Evolutionary conservation across 2,888 invertebrate species (phyloP).

Genomic region (Conops quadrifasciatus): DNA sequence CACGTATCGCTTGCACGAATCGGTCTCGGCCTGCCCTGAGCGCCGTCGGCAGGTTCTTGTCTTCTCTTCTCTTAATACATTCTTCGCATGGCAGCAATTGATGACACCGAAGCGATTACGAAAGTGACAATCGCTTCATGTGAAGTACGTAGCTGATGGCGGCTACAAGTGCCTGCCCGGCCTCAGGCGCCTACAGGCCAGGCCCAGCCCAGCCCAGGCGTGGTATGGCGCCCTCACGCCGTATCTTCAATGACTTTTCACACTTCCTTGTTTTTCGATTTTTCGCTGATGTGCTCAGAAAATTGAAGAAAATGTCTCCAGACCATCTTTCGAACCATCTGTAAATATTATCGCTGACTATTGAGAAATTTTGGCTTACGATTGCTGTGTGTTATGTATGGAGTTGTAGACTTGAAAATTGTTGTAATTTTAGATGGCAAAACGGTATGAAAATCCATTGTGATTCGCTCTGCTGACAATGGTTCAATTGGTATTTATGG

Average conservation of each 20-base stretch:
- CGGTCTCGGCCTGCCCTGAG: too few species aligned
- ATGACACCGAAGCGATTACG: conserved; percentile 36
- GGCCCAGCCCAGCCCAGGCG: too few species aligned
- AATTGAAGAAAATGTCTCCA: not conserved
- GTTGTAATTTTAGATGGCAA: conserved; percentile 18
- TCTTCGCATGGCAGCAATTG: conserved; percentile 30
- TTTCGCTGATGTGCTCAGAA: not conserved
- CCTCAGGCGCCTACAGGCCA: conserved; percentile 26
- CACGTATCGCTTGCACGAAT: too few species aligned
- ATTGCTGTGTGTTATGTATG: not conserved
- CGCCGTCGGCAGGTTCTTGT: too few species aligned
- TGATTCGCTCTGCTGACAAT: conserved; percentile 22
- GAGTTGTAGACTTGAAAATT: conserved; percentile 5
- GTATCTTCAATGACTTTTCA: conserved; percentile 26
- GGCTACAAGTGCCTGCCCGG: conserved; percentile 31
- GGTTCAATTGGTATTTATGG: conserved; percentile 31
- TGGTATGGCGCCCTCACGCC: not conserved
- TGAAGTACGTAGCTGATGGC: conserved; percentile 10
- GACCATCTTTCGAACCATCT: conserved; percentile 44
- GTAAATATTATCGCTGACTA: conserved; percentile 48
- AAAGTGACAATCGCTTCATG: conserved; percentile 32
- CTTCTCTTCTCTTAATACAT: not conserved
- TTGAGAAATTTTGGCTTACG: conserved; percentile 36
- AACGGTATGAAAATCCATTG: conserved; percentile 18
- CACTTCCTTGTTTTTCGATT: conserved; percentile 19